Evolutionary conservation across 2,888 invertebrate genomes (phyloP), one percentile per base, ranked within the genome.

Genomic region (Laothoe populi): DNA sequence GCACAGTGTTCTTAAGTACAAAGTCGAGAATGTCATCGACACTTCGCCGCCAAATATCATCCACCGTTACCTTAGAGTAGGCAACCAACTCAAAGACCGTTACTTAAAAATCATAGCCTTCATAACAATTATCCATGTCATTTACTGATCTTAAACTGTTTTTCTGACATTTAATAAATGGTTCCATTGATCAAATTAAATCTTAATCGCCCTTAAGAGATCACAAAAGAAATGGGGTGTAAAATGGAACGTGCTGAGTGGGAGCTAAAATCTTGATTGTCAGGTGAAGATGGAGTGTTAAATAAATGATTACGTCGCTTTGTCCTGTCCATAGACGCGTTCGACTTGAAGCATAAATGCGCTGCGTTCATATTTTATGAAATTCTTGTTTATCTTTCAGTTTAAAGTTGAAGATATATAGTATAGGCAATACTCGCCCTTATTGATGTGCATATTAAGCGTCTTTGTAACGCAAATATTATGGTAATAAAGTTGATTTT

Each of bases 201-300:
- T 84, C 88, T 85, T 86, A 86, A 88, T 86, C 83, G 77, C 70
- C 62, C 70, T 78, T 79, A 84, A 82, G 80, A 84, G 73, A 75
- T 74, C 75, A 64, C 70, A 70, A 79, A 86, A 83, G 83, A 88
- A 89, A 88, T 87, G 83, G 77, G 70, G 73, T 77, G 81, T 82
- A 86, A 88, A 88, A 88, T 88, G 78, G 81, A 83, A 86, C 73
- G 83, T 80, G 78, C 84, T 77, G 78, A 63, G 66, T 70, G 77
- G 79, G 74, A 78, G 76, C 81, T 72, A 86, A 86, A 90, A 87
- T 86, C 83, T 83, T 79, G 84, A 86, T 87, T 88, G 86, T 88
- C 86, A 84, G 82, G 72, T 73, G 72, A 79, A 83, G 90, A 91
- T 90, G 88, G 87, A 90, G 87, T 86, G 86, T 83, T 88, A 88